Percentiles rank a stretch among this genome's conserved stretches.
phyloP scores from a whole-genome alignment of 1,140 invertebrate genomes.

The Pristionchus pacificus region DNA sequence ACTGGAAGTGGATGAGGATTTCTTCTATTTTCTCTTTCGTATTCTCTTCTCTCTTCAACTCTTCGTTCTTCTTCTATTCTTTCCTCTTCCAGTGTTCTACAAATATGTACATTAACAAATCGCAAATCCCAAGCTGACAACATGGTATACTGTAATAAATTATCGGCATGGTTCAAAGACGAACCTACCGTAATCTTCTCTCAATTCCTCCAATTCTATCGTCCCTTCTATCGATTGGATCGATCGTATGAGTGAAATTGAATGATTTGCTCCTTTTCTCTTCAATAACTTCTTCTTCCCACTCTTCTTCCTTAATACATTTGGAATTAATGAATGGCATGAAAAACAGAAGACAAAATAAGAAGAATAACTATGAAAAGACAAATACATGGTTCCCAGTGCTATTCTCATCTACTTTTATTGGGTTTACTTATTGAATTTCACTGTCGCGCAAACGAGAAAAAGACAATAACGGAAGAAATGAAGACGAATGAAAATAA shows the following conservation, averaged over 20 bases:
- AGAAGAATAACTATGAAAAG: not conserved
- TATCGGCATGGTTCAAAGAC: no score
- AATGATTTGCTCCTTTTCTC: not conserved
- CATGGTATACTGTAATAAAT: no score
- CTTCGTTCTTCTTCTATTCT: not conserved
- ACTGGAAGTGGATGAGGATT: no score
- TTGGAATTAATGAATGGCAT: not conserved
- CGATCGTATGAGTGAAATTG: no score
- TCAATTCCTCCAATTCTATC: not conserved
- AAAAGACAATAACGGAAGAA: conserved; percentile 6
- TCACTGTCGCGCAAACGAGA: conserved; percentile 11
- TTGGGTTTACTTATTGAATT: no score
- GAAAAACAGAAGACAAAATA: not conserved
- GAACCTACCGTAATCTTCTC: not conserved
- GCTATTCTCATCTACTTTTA: no score
- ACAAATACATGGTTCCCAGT: not conserved
- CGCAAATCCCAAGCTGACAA: not conserved
- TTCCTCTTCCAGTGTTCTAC: not conserved
- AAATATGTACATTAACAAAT: not conserved
- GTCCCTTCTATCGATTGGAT: no score
- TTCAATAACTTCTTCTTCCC: conserved; percentile 6
- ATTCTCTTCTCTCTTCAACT: not conserved
- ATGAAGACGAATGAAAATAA: conserved; percentile 2
- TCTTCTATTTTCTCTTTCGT: not conserved
- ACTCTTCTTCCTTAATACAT: conserved; percentile 14